These are phyloP conservation scores for Oceanodroma leucorhoa DNA, from an alignment of 2,797 vertebrate species.

Conservation along the genomic window DNA sequence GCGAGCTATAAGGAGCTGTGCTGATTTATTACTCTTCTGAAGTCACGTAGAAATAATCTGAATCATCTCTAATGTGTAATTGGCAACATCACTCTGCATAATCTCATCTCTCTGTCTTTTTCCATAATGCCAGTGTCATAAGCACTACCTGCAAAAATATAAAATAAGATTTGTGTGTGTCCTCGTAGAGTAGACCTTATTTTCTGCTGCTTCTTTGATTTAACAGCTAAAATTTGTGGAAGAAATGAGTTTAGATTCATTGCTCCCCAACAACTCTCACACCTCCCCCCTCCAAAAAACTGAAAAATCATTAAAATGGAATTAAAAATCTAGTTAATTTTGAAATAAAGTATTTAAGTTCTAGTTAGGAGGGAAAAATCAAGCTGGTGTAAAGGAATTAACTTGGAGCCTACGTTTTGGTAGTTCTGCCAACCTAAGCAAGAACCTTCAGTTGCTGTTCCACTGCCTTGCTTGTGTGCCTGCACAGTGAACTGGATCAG, in stretches of 20 bases:
- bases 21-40: conserved; percentile 31
- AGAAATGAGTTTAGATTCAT: neutral
- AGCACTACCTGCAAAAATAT: neutral
- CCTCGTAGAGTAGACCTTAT: neutral
- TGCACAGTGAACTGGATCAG: neutral
- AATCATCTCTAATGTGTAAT: conserved; percentile 6
- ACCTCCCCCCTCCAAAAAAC: rapidly evolving
- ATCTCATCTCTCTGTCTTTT: neutral
- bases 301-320: neutral
- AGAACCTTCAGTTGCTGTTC: neutral
- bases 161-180: neutral
- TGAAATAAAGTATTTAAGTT: neutral
- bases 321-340: neutral
- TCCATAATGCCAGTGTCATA: neutral
- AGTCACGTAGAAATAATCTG: neutral
- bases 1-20: conserved; percentile 16
- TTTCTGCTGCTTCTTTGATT: neutral
- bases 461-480: neutral
- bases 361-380: neutral
- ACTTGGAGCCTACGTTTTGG: neutral
- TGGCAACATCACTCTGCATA: neutral
- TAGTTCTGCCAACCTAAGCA: neutral
- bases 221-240: neutral
- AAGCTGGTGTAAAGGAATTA: neutral
- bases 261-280: neutral